Evolutionary conservation across 2,113 vertebrate species (phyloP), one percentile per base, ranked within the genome.

Genomic region (Tragulus kanchil): DNA sequence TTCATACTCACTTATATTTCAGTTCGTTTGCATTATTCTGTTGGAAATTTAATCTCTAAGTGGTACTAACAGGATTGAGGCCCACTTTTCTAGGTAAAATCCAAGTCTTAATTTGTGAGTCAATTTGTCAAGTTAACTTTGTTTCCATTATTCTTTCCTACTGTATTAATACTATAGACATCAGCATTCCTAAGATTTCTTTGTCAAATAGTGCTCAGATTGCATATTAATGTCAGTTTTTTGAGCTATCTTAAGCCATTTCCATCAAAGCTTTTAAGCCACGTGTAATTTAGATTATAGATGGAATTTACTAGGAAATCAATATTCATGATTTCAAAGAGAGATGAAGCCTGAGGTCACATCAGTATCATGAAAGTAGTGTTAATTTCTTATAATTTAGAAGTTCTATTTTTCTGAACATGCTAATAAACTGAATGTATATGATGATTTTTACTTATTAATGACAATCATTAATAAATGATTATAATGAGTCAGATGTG

Each of bases 1-100:
- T 87, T 86, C 36, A 59, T 42, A 17, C 8, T 81, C 13, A 50
- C 69, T 77, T 82, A 12, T 75, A 56, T 82, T 93, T 94, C 9
- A 4, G 8, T 92, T 96, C 15, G 73, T 87, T 93, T 96, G 56
- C 90, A 93, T 85, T 85, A 69, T 78, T 71, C n/a, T 71, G 17
- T 78, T 93, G 65, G 93, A 93, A 65, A n/a, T 42, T 67, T 58
- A 73, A 77, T 85, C 6, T 15, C 48, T 12, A 84, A 36, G 16
- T 62, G 36, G 75, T 87, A 62, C 14, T 78, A 12, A 48, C 36
- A 85, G 42, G 31, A 69, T 67, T 56, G 48, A 95, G 45, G 50
- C 59, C 42, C 92, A 23, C 5, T 83, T 92, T 88, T 69, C 69
- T 13, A 91, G 17, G 56, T 94, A 84, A 85, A 94, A 48, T 81